Percentiles rank a stretch among this genome's conserved stretches.
Evolutionary conservation across 2,113 vertebrate genomes (phyloP).

Genomic region (Thamnophis sirtalis): DNA sequence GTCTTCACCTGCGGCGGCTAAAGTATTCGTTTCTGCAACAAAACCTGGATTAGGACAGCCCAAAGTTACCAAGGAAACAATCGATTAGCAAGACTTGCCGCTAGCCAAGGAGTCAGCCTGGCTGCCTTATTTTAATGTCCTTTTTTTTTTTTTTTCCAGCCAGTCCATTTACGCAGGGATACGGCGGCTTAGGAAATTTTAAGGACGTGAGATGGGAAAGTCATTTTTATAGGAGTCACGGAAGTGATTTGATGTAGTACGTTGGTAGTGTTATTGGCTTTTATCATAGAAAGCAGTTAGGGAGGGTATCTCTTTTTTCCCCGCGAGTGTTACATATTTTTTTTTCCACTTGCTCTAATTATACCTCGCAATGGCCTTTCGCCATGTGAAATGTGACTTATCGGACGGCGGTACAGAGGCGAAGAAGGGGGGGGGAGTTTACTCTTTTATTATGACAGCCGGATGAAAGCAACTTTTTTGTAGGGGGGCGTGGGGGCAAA

Average conservation of each 20-base stretch:
- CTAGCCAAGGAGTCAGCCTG: background rate
- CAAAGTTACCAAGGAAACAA: background rate
- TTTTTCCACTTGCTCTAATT: background rate
- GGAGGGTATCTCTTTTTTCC: background rate
- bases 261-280: background rate
- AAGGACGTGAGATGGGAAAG: background rate
- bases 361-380: background rate
- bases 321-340: background rate
- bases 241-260: background rate
- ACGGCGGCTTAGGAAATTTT: background rate
- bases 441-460: background rate
- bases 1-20: background rate
- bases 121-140: background rate
- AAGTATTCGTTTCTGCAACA: conserved; percentile 16
- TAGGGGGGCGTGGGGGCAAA: too few species aligned
- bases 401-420: background rate
- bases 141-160: background rate
- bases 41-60: conserved; percentile 31
- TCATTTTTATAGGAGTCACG: background rate
- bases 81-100: background rate
- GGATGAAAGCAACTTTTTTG: background rate
- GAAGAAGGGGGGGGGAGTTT: background rate
- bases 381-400: background rate
- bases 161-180: background rate
- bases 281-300: background rate